Conservation (phyloP, 2,113 vertebrate species). For the Chaetodon auriga region DNA sequence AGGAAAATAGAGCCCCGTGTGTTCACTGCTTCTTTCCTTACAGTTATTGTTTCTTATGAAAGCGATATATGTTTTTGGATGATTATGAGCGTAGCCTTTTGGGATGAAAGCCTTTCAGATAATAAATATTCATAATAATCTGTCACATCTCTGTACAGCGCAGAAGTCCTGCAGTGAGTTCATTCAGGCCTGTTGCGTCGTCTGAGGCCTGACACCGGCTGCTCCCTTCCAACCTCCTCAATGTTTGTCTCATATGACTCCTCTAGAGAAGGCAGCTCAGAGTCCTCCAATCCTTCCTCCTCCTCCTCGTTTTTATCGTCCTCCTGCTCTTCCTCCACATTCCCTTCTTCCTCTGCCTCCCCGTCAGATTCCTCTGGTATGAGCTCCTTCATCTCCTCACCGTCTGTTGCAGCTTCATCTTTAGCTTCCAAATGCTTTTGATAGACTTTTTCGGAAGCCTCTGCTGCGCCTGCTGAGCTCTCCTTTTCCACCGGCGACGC, state of each 20-base stretch:
- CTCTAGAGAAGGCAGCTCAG: slow-evolving; percentile 48
- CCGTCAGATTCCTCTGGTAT: slow-evolving; percentile 26
- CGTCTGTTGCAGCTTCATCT: slow-evolving; percentile 32
- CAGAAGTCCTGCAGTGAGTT: slow-evolving; percentile 37
- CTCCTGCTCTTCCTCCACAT: slow-evolving; percentile 42
- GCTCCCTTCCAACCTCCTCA: slow-evolving; percentile 62
- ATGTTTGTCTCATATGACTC: slow-evolving; percentile 62
- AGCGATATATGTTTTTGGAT: background rate
- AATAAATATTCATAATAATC: slow-evolving; percentile 61
- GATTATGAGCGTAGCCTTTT: slow-evolving; percentile 25
- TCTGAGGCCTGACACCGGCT: slow-evolving; percentile 78
- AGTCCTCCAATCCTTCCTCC: slow-evolving; percentile 24
- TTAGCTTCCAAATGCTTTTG: background rate
- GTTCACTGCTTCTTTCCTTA: background rate
- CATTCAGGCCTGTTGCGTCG: slow-evolving; percentile 86
- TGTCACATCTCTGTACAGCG: slow-evolving; percentile 28
- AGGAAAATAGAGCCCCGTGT: slow-evolving; percentile 24
- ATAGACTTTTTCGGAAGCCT: background rate
- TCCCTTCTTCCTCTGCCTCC: slow-evolving; percentile 19
- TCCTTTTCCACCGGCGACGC: background rate
- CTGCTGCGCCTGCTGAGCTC: background rate
- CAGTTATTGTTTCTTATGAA: slow-evolving; percentile 2
- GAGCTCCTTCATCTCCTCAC: slow-evolving; percentile 45
- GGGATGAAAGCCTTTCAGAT: slow-evolving; percentile 43
- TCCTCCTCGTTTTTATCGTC: background rate